Base-by-base conservation (phyloP, 2,888 invertebrate genomes). In the Aelia acuminata region DNA sequence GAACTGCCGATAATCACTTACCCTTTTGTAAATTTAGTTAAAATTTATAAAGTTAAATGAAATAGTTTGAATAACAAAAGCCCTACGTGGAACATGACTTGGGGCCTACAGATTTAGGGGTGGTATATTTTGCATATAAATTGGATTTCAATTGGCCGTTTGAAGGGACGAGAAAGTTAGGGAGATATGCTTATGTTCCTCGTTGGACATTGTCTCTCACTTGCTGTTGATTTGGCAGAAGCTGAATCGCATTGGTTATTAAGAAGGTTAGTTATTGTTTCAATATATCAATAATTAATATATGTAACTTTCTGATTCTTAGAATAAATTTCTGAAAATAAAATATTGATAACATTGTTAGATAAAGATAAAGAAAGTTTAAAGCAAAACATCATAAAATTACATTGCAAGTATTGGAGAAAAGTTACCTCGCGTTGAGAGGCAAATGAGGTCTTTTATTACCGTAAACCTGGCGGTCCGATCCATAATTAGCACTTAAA, bases 31-130 rank as follows among this genome's bases (percentile, higher is more conserved):
- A 70, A 70, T 35, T 70, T 70, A 31, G 18, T 70, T 70, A 35
- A n/a, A n/a, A n/a, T n/a, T n/a, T 70, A 35, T 35, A 70, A 70
- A 70, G 63, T 70, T 70, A 35, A 70, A 70, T 70, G 18, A 20
- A 35, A 35, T 70, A 15, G 31, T 70, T 70, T 70, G 63, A 70
- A 70, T 70, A 70, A 70, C 63, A 70, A 70, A 70, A 20, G 63
- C 18, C 35, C 63, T 18, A 7, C 1, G 63, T 35, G 35, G 63
- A 70, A 70, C 35, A 70, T 70, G 63, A 70, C 63, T 35, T 70
- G n/a, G 31, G 35, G 63, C 63, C 7, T 35, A 70, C 35, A 70
- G 63, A 70, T 70, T 70, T 70, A 20, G 63, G 7, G 18, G 15
- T 4, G 63, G 31, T 35, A 70, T 18, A 35, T 35, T 70, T 70